Percentiles rank a stretch among this genome's conserved stretches.
Evolutionary conservation across 1,140 invertebrate species (phyloP).

Genomic region (Sitophilus oryzae): DNA sequence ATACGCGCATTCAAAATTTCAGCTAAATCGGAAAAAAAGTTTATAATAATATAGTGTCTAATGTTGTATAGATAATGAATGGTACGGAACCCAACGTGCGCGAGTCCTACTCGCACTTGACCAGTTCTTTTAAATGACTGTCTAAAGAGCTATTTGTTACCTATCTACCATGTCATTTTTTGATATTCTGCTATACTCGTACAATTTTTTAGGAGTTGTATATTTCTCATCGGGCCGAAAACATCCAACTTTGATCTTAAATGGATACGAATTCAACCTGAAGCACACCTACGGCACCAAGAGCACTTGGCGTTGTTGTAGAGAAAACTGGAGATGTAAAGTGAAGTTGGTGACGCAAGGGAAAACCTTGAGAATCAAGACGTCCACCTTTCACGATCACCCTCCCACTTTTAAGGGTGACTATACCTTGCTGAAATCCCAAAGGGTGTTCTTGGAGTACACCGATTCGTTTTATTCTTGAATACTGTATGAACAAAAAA

Average conservation of each 20-base stretch:
- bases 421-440: background rate
- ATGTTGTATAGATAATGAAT: no score
- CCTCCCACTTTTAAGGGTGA: conserved; percentile 12
- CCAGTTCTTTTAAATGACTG: no score
- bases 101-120: no score
- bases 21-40: no score
- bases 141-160: no score
- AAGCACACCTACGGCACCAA: background rate
- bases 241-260: conserved; percentile 19
- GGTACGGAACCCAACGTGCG: no score
- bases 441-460: background rate
- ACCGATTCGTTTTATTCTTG: background rate
- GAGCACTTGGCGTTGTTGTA: conserved; percentile 2
- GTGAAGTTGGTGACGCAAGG: conserved; percentile 11
- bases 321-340: conserved; percentile 14
- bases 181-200: no score
- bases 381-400: conserved; percentile 6
- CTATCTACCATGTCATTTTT: no score
- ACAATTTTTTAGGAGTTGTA: conserved; percentile 12
- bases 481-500: no score
- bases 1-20: no score
- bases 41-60: no score
- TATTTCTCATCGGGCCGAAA: conserved; percentile 14
- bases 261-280: conserved; percentile 17
- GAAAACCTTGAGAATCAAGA: conserved; percentile 6